phyloP scores from a whole-genome alignment of 2,888 invertebrate genomes.

The Spodoptera exigua region DNA sequence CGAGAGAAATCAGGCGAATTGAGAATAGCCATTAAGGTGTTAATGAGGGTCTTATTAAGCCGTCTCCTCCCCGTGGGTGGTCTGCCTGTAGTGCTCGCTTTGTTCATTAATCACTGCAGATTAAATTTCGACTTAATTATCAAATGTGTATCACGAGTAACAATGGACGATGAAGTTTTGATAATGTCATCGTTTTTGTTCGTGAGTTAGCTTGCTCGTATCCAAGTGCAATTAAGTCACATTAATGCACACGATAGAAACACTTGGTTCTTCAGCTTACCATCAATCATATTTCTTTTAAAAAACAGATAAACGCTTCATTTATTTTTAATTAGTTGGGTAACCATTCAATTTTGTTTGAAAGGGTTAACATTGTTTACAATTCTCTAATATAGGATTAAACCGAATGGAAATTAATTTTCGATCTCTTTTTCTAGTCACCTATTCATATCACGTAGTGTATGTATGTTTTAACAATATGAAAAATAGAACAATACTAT shows the following conservation, averaged over 20 bases:
- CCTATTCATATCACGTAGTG: too few species aligned
- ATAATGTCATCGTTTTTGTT: constrained; percentile 56
- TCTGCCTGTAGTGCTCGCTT: constrained; percentile 80
- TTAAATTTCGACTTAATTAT: constrained; percentile 83
- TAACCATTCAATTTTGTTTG: too few species aligned
- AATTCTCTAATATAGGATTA: too few species aligned
- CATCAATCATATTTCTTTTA: too few species aligned
- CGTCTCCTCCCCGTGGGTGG: constrained; percentile 88
- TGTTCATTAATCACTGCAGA: constrained; percentile 85
- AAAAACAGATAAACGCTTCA: too few species aligned
- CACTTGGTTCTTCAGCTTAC: too few species aligned
- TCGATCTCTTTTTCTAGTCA: too few species aligned
- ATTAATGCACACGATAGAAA: constrained; percentile 1
- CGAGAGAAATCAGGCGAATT: constrained; percentile 86
- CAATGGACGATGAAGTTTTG: constrained; percentile 65
- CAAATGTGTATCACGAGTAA: constrained; percentile 74
- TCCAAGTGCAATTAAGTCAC: constrained; percentile 21
- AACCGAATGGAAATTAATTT: too few species aligned
- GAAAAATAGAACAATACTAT: too few species aligned
- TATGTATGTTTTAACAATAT: too few species aligned
- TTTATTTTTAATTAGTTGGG: too few species aligned
- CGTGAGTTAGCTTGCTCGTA: constrained; percentile 25
- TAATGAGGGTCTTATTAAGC: constrained; percentile 89
- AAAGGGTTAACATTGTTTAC: too few species aligned
- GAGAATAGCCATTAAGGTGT: constrained; percentile 89